Percentiles rank a stretch among this genome's conserved stretches.
These are phyloP conservation scores for Rhagoletis zephyria DNA, from an alignment of 1,140 invertebrate species.

Conservation along the genomic window DNA sequence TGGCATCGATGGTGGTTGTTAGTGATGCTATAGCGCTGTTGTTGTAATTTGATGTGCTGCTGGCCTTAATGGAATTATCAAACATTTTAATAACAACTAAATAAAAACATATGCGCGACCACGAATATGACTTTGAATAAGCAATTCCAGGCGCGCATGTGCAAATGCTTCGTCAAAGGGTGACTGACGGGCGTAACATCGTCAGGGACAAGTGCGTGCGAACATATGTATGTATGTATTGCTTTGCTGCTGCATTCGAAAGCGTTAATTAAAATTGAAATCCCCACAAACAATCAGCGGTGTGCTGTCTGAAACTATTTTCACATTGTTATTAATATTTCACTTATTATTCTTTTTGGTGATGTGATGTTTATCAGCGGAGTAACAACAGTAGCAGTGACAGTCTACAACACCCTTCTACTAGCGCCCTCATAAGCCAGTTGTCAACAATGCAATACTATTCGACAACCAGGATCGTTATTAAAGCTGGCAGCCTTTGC, in stretches of 20 bases:
- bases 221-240: not conserved
- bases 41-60: not conserved
- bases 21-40: not conserved
- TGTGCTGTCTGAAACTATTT: not conserved
- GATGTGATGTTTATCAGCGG: not conserved
- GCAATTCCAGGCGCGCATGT: not conserved
- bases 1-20: conserved; percentile 48
- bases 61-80: conserved; percentile 69
- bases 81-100: conserved; percentile 72
- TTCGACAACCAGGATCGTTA: not conserved
- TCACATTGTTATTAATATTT: conserved; percentile 42
- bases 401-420: not conserved
- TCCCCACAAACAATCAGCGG: conserved; percentile 26
- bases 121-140: not conserved
- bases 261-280: conserved; percentile 46
- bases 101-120: conserved; percentile 70
- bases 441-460: not conserved
- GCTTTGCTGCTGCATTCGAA: not conserved
- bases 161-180: not conserved
- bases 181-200: not conserved
- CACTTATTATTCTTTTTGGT: not conserved
- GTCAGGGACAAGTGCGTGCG: not conserved
- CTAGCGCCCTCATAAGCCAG: not conserved
- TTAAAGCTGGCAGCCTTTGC: conserved; percentile 30
- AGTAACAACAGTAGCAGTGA: not conserved